These are phyloP conservation scores for Serripes groenlandicus DNA, from an alignment of 2,888 invertebrate species.

Conservation along the genomic window DNA sequence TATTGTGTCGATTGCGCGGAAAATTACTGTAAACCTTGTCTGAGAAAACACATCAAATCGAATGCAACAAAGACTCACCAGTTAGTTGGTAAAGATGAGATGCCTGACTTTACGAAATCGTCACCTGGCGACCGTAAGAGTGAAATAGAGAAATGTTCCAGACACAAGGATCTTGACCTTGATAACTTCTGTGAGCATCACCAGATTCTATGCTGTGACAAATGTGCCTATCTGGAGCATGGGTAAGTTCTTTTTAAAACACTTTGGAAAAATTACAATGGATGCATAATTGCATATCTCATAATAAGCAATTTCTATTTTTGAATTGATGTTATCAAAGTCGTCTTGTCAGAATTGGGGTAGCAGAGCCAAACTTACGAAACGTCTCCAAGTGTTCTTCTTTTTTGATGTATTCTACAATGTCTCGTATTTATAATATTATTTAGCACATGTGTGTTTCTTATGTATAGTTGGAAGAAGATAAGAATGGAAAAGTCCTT, in stretches of 20 bases:
- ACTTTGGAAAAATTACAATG: not conserved
- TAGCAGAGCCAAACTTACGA: too few relatives aligned
- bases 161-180: slow-evolving; percentile 27
- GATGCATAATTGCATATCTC: too few relatives aligned
- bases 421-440: too few relatives aligned
- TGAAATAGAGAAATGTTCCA: slow-evolving; percentile 12
- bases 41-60: slow-evolving; percentile 35
- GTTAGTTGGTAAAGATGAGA: slow-evolving; percentile 34
- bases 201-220: slow-evolving; percentile 39
- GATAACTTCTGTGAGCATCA: slow-evolving; percentile 38
- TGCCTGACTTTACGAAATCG: slow-evolving; percentile 30
- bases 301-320: too few relatives aligned
- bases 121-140: not conserved
- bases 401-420: too few relatives aligned
- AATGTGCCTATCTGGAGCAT: slow-evolving; percentile 39
- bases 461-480: too few relatives aligned
- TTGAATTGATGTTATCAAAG: too few relatives aligned
- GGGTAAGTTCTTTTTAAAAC: slow-evolving; percentile 21
- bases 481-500: too few relatives aligned
- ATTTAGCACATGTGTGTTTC: too few relatives aligned
- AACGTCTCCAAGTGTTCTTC: too few relatives aligned
- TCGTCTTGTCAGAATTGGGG: too few relatives aligned
- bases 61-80: slow-evolving; percentile 4
- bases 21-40: slow-evolving; percentile 42
- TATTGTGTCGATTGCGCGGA: slow-evolving; percentile 48